A percentile compares a stretch with the other conserved stretches of the same genome.
Evolutionary conservation across 2,113 vertebrate species (phyloP).

Genomic region (Leptosomus discolor): DNA sequence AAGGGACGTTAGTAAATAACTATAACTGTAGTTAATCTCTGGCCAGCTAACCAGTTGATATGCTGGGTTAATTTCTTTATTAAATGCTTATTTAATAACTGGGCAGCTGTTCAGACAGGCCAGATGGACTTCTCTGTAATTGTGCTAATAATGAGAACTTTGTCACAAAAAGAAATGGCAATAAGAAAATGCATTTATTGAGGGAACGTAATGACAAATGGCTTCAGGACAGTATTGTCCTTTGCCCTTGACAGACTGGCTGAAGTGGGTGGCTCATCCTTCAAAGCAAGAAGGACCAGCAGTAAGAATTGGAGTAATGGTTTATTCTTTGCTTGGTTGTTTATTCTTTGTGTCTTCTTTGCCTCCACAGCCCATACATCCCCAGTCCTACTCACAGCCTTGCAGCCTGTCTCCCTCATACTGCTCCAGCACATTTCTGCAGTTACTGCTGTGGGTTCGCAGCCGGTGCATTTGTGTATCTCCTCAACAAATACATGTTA

Average conservation of each 20-base stretch:
- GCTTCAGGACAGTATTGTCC: not conserved
- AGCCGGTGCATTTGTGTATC: not conserved
- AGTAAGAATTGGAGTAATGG: not conserved
- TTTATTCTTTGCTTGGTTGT: not conserved
- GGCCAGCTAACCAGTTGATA: constrained; percentile 24
- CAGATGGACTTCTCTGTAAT: constrained; percentile 49
- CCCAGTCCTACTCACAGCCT: not conserved
- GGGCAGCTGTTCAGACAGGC: constrained; percentile 30
- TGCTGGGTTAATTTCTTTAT: constrained; percentile 31
- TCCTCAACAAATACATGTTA: not conserved
- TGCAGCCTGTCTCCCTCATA: not conserved
- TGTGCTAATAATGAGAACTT: constrained; percentile 45
- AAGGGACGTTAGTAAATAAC: constrained; percentile 58
- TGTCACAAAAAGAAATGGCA: not conserved
- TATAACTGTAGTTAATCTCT: constrained; percentile 27
- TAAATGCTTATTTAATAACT: constrained; percentile 43
- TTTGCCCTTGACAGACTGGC: not conserved
- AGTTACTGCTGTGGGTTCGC: not conserved
- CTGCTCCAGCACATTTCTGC: not conserved
- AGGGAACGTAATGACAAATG: not conserved
- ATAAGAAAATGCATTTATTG: not conserved
- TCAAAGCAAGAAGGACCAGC: not conserved
- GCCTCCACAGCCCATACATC: not conserved
- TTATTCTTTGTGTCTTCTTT: not conserved
- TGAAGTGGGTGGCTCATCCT: not conserved